Evolutionary conservation across 2,113 vertebrate species (phyloP).

Genomic region (Bufo bufo): DNA sequence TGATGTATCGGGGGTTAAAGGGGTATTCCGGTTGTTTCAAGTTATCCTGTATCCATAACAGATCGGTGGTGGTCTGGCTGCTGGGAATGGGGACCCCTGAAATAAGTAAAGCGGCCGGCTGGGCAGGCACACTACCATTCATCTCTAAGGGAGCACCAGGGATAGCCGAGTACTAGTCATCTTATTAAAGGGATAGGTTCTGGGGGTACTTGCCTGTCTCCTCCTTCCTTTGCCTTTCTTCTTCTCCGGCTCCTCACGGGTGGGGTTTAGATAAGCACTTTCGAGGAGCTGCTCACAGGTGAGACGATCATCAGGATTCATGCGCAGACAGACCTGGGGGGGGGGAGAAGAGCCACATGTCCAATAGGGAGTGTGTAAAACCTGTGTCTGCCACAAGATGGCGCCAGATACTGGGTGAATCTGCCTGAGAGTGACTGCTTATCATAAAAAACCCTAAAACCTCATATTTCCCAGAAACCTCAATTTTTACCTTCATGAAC

Average conservation of each 20-base stretch:
- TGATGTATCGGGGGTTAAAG: too few relatives aligned
- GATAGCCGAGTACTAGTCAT: too few relatives aligned
- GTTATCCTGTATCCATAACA: too few relatives aligned
- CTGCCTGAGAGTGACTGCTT: too few relatives aligned
- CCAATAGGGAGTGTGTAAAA: not conserved
- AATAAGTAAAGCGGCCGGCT: too few relatives aligned
- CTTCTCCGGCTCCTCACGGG: constrained; percentile 71
- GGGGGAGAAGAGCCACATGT: not conserved
- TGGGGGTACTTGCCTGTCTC: constrained; percentile 60
- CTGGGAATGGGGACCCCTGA: too few relatives aligned
- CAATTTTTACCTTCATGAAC: constrained; percentile 80
- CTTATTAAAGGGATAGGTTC: not conserved
- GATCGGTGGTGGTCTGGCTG: too few relatives aligned
- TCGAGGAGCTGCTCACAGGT: constrained; percentile 83
- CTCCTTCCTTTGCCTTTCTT: constrained; percentile 62
- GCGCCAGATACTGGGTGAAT: not conserved
- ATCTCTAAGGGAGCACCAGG: too few relatives aligned
- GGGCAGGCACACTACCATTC: too few relatives aligned
- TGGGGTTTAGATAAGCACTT: constrained; percentile 80
- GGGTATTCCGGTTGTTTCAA: too few relatives aligned
- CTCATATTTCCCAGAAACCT: not conserved
- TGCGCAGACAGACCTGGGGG: constrained; percentile 77
- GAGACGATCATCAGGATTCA: constrained; percentile 83
- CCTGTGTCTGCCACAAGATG: not conserved
- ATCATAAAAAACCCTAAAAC: too few relatives aligned